Base-by-base conservation (phyloP, 2,113 vertebrate genomes). In the Rhagologus leucostigma region DNA sequence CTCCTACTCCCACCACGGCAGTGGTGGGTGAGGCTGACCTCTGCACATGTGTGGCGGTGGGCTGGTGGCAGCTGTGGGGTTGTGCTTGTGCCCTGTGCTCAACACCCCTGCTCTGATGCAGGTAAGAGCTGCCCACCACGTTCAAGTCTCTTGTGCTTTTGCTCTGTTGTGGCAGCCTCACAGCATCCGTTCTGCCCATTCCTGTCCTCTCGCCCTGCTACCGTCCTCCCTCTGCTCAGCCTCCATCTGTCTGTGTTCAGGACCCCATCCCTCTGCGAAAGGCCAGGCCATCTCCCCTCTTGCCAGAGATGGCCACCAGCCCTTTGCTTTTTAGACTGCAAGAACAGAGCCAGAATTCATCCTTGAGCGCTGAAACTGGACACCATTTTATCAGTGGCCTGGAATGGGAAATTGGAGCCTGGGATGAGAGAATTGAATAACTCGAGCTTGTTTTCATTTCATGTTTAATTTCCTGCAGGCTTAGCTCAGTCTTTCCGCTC, bases 401-500 rank as follows among this genome's bases (percentile, higher is more conserved):
- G 98, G 97, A 95, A 96, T 98, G 98, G 98, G 98, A 98, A 98
- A 97, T 96, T 97, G 96, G 97, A 98, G 98, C 97, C 97, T 96
- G 96, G 98, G 98, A 98, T 96, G 97, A 98, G 98, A 98, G 98
- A 97, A 97, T 96, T 98, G 98, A 98, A 98, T 99, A 98, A 98
- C 96, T 96, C 83, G 94, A 97, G 97, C 98, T 99, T 99, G 98
- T 99, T 99, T 99, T 98, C 98, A 98, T 99, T 99, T 99, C 98
- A 97, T 98, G 98, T 99, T 99, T 99, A 99, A 99, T 99, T 99
- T 99, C 99, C 99, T 99, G 99, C 98, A 97, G 98, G 98, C 98
- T 98, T 98, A 98, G 99, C 97, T 98, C 97, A 97, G 98, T 97
- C 98, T 98, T 98, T 98, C 97, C 96, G 96, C 98, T 97, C 93